Base-by-base conservation (phyloP, 2,797 vertebrate genomes). In the Myotis myotis region DNA sequence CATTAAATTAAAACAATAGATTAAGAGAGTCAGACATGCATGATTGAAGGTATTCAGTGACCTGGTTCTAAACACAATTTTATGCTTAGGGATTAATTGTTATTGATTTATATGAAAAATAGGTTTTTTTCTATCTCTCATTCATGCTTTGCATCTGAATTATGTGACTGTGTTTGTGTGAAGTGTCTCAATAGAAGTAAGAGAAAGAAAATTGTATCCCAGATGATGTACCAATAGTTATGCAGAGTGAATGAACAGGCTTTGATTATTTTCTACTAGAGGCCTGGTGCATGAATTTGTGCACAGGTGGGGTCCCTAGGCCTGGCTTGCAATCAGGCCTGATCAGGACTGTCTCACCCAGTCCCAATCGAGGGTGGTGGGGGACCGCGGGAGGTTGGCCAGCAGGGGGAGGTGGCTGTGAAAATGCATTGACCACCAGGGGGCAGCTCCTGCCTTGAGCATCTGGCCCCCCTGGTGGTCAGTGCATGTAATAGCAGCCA, bases 71-170 rank as follows among this genome's bases (percentile, higher is more conserved):
- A 90, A 71, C 5, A 80, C 19, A 71, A 55, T 55, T 71, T 89
- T 90, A 87, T 85, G 68, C 10, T 91, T 19, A 76, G 41, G 28
- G 6, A 85, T 96, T 92, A 70, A 83, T 87, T 90, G 25, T 85
- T 57, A 70, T 94, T 87, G 88, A 28, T 94, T 92, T 96, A 51
- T 72, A 22, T 75, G 41, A 92, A 92, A 90, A 30, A 33, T 41
- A 55, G 9, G 72, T 88, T 92, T 74, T 19, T 47, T 92, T 76
- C 22, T 86, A 44, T 72, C 57, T 90, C 17, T 93, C 36, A 49
- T 80, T 90, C 62, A 60, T 55, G 33, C 53, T 71, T 96, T 87
- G 36, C 66, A 84, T 66, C 22, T 94, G 78, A 92, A 87, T 91
- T 62, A 8, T 91, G 8, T 47, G 66, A 90, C 20, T 92, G 81